Evolutionary conservation across 2,113 vertebrate species (phyloP), one percentile per base, ranked within the genome.

Genomic region (Aleadryas rufinucha): DNA sequence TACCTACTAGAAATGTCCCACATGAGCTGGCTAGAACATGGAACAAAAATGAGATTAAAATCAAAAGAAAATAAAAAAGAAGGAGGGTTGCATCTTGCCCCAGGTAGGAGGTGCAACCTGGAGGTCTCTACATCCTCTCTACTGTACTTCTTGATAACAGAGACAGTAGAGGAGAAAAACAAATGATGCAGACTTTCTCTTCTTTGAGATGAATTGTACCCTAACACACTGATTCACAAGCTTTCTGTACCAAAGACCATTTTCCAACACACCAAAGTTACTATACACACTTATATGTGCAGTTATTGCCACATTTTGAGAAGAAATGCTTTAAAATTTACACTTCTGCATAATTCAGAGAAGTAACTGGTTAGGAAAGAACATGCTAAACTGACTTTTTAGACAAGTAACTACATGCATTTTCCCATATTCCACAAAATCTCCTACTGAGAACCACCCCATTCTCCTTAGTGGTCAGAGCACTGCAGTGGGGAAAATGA

Each of bases 401-500:
- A 64, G 31, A 23, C 35, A 63, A 75, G 27, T 31, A 83, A 27
- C 20, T 53, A 37, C 19, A 60, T 5, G 64, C 44, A 85, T 18
- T 47, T 90, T 84, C n/a, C 37, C 13, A 27, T 13, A 47, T 11
- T 83, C 23, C 60, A 70, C 26, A 88, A 70, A 70, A 69, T 57
- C 23, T 39, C 23, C 37, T 56, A n/a, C 22, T 2, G 4, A 64
- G 39, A 76, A n/a, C 15, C 2, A 9, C 8, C 10, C 44, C 13
- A 13, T 22, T 50, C 61, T n/a, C 33, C 33, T 35, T 35, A 59
- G 22, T 16, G 56, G n/a, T 16, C 64, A 72, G 54, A 85, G 37
- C 42, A 76, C 28, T 2, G 1, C 0, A 1, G 20, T 42, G 22
- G 10, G 28, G 13, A 86, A 79, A 60, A 52, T 3, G 35, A 42